Percentiles rank a stretch among this genome's conserved stretches.
phyloP scores from a whole-genome alignment of 2,797 vertebrate species.

The Halcyon chelicuti region DNA sequence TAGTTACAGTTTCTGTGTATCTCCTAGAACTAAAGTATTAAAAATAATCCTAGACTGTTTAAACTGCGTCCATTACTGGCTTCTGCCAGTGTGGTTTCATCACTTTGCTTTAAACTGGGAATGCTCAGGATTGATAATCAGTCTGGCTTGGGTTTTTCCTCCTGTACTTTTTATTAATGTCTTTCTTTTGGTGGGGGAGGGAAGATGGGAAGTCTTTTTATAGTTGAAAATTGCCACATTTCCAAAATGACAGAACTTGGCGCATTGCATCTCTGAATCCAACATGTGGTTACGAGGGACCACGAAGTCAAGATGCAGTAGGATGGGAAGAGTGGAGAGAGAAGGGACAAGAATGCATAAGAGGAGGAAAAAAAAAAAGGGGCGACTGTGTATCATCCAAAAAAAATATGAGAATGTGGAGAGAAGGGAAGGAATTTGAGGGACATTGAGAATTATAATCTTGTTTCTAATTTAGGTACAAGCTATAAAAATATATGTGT shows the following conservation, averaged over 20 bases:
- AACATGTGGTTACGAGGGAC: neutral
- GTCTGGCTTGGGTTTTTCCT: neutral
- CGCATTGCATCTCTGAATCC: neutral
- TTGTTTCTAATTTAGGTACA: slow-evolving; percentile 7
- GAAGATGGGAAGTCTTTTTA: neutral
- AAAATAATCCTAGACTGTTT: neutral
- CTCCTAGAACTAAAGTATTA: neutral
- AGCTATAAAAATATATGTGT: neutral
- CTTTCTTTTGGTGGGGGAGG: neutral
- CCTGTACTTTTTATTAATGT: neutral
- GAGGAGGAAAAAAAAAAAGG: neutral
- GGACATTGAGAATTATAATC: neutral
- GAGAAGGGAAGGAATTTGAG: neutral
- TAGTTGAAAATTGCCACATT: neutral
- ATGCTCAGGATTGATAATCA: neutral
- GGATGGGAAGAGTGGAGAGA: neutral
- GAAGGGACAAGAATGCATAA: neutral
- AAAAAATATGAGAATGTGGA: neutral
- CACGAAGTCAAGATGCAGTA: neutral
- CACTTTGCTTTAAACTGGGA: neutral
- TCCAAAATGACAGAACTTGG: neutral
- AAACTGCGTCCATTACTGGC: neutral
- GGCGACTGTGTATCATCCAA: neutral
- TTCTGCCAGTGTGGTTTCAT: neutral
- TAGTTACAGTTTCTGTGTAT: neutral